These are phyloP conservation scores for Sander vitreus DNA, from an alignment of 2,113 vertebrate species.

Conservation along the genomic window DNA sequence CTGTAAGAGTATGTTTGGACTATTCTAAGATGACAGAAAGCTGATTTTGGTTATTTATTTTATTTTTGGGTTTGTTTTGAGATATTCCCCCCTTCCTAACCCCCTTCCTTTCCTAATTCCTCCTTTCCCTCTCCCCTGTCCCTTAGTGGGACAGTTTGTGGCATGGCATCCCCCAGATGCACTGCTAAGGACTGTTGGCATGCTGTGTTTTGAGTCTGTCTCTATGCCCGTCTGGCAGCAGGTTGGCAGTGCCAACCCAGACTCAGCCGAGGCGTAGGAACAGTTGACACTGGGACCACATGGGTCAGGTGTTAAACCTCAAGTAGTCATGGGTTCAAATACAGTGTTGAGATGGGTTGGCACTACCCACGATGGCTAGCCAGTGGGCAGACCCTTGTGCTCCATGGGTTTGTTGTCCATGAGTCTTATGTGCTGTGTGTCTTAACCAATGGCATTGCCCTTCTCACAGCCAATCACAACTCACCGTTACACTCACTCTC, in stretches of 20 bases:
- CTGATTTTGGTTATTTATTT: constrained; percentile 62
- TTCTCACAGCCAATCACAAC: constrained; percentile 82
- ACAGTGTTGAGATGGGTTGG: constrained; percentile 64
- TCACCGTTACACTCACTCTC: constrained; percentile 75
- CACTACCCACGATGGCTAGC: constrained; percentile 67
- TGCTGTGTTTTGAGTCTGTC: constrained; percentile 84
- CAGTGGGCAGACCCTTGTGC: constrained; percentile 73
- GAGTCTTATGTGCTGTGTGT: constrained; percentile 82
- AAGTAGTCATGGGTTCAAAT: constrained; percentile 45
- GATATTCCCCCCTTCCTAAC: constrained; percentile 54
- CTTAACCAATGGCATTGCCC: constrained; percentile 81
- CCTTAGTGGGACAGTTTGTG: constrained; percentile 74
- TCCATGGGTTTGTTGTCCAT: constrained; percentile 81
- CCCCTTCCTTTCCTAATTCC: constrained; percentile 51
- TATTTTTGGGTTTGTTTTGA: constrained; percentile 65
- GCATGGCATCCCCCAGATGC: constrained; percentile 85
- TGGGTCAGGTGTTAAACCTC: constrained; percentile 50
- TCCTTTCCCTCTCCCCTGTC: constrained; percentile 39
- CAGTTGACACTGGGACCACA: constrained; percentile 41
- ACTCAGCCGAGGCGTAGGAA: constrained; percentile 46
- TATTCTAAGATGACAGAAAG: constrained; percentile 48
- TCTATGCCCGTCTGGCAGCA: constrained; percentile 69
- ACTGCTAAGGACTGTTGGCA: constrained; percentile 83
- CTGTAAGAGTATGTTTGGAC: constrained; percentile 43
- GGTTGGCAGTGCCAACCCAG: constrained; percentile 79